Percentiles rank a stretch among this genome's conserved stretches.
phyloP scores from a whole-genome alignment of 1,140 invertebrate genomes.

The Zaprionus nigranus region DNA sequence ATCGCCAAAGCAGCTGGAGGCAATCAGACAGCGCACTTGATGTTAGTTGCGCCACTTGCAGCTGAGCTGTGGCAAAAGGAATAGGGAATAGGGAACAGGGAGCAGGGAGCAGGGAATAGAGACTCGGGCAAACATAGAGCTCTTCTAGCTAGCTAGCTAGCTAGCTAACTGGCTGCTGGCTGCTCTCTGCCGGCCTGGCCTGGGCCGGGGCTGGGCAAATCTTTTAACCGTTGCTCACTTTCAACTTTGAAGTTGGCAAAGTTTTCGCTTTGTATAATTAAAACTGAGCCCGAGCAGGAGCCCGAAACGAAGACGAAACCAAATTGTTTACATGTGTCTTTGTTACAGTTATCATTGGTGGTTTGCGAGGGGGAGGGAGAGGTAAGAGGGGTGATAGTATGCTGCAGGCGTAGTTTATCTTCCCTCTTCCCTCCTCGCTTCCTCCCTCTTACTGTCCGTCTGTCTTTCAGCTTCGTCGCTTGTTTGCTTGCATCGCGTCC shows the following conservation, averaged over 20 bases:
- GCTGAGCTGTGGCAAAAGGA: background rate
- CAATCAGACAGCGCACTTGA: slow-evolving; percentile 16
- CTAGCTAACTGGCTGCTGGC: slow-evolving; percentile 14
- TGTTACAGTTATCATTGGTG: slow-evolving; percentile 75
- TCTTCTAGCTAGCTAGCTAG: background rate
- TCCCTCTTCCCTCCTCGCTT: slow-evolving; percentile 5
- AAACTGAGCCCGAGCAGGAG: slow-evolving; percentile 55
- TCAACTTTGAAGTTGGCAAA: slow-evolving; percentile 55
- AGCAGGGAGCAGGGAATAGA: background rate
- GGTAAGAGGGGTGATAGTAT: background rate
- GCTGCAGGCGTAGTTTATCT: slow-evolving; percentile 38
- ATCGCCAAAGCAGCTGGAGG: slow-evolving; percentile 8
- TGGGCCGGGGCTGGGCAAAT: slow-evolving; percentile 18
- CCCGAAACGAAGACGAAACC: slow-evolving; percentile 55
- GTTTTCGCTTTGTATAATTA: slow-evolving; percentile 80
- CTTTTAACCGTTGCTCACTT: slow-evolving; percentile 47
- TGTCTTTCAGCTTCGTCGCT: slow-evolving; percentile 30
- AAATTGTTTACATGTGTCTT: slow-evolving; percentile 81
- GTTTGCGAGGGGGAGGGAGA: slow-evolving; percentile 5
- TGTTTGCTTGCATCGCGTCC: slow-evolving; percentile 30
- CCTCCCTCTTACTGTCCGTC: slow-evolving; percentile 11
- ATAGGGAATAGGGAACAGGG: too few species aligned
- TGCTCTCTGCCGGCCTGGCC: slow-evolving; percentile 7
- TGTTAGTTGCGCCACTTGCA: background rate
- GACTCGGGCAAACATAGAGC: background rate